phyloP scores from a whole-genome alignment of 2,113 vertebrate species.

The Hassar affinis region DNA sequence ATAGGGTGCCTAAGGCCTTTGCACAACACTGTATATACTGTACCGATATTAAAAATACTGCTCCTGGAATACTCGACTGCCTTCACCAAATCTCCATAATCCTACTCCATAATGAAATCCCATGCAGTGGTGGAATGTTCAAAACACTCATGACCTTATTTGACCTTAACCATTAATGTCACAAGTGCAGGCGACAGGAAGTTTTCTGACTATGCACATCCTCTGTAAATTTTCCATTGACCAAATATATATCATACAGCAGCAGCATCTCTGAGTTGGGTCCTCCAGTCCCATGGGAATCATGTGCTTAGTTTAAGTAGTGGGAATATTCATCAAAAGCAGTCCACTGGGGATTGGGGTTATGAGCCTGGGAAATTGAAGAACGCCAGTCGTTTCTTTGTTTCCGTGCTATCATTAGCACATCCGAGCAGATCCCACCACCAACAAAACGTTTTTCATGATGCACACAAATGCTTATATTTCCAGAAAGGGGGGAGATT shows the following conservation, averaged over 20 bases:
- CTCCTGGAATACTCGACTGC: not conserved
- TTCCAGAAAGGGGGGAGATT: slow-evolving; percentile 11
- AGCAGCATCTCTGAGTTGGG: slow-evolving; percentile 14
- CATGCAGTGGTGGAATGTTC: not conserved
- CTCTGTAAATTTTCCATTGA: not conserved
- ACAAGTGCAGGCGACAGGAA: not conserved
- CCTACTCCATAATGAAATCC: not conserved
- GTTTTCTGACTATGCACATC: not conserved
- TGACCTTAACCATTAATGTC: not conserved
- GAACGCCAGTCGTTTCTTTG: slow-evolving; percentile 32
- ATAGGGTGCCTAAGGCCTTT: too few species aligned
- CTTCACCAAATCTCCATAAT: not conserved
- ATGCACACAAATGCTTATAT: slow-evolving; percentile 15
- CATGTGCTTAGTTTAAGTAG: not conserved
- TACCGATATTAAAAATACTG: not conserved
- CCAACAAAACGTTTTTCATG: not conserved
- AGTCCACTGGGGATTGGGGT: slow-evolving; percentile 33
- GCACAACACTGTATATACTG: not conserved
- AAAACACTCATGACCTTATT: not conserved
- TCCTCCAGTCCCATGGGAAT: slow-evolving; percentile 23
- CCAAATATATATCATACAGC: slow-evolving; percentile 8
- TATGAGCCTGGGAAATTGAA: slow-evolving; percentile 36
- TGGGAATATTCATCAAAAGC: slow-evolving; percentile 32
- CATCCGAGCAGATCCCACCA: not conserved
- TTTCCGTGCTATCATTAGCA: not conserved